Evolutionary conservation across 2,888 invertebrate genomes (phyloP), one percentile per base, ranked within the genome.

Genomic region (Caenorhabditis zanzibari): DNA sequence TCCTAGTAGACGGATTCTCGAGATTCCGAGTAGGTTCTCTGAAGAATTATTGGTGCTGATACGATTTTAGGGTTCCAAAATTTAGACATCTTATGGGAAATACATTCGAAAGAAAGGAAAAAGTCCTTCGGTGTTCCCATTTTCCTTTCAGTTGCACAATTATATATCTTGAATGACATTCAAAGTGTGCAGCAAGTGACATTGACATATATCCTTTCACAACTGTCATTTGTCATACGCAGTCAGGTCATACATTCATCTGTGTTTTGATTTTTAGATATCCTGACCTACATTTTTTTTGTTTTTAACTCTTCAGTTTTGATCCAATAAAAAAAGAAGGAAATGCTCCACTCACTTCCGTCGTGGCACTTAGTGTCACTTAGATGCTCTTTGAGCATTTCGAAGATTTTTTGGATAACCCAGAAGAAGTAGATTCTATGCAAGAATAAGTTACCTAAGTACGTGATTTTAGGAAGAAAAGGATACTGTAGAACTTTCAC

Each of bases 151-250:
- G 24, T 19, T 22, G 54, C 14, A 22, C 32, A 28, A 19, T 58
- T 35, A 14, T 58, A 14, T 28, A 12, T 5, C 22, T 19, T 2
- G 7, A 56, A 28, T 56, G 26, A 28, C 56, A 56, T 56, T 28
- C 12, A 28, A 16, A 28, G 28, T 52, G 52, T 22, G 22, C 19
- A 5, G 22, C 6, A 22, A 52, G 1, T 44, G 63, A 63, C 47
- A 47, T 59, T 59, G 72, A 44, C 72, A 44, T 22, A 35, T 16
- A 19, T n/a, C 44, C 24, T 32, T 35, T 26, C 7, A 16, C 72
- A 32, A 59, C 61, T 73, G 73, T 38, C 73, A 73, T 63, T 73
- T 73, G 73, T 73, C 73, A 63, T 41, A 56, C 26, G 28, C 19
- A 22, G 32, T 12, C 14, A 10, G 56, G 24, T 10, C 35, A 54